Evolutionary conservation across 2,888 invertebrate genomes (phyloP).

Genomic region (Parnassius apollo): DNA sequence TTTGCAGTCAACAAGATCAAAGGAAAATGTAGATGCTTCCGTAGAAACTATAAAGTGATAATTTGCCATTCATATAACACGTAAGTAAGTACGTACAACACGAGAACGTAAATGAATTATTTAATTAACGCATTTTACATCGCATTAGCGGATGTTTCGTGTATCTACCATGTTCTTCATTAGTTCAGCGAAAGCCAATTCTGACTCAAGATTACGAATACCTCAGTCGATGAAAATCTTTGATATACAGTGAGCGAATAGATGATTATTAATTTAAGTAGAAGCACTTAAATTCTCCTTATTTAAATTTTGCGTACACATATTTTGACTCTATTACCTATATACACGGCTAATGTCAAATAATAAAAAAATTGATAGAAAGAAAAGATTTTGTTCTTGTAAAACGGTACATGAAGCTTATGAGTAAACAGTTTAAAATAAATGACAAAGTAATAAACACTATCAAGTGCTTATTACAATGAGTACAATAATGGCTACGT

Average conservation of each 20-base stretch:
- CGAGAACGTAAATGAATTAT: neutral
- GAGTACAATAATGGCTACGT: constrained; percentile 33
- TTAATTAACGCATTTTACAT: constrained; percentile 1
- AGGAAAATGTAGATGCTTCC: constrained; percentile 10
- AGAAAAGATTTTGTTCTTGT: no score
- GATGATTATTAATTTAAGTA: no score
- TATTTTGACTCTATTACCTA: no score
- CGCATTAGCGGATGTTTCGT: constrained; percentile 15
- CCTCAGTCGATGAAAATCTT: constrained; percentile 17
- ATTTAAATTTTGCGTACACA: no score
- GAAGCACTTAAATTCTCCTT: no score
- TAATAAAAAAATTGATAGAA: no score
- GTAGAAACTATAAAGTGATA: constrained; percentile 2
- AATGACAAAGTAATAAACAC: constrained; percentile 21
- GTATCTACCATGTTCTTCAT: neutral
- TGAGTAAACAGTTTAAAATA: constrained; percentile 2
- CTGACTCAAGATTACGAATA: constrained; percentile 7
- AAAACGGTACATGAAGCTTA: neutral
- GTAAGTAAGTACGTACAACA: no score
- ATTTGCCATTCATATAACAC: constrained; percentile 4
- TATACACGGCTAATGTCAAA: no score
- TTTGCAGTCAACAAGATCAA: constrained; percentile 14
- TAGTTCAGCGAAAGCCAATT: constrained; percentile 3
- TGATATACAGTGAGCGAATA: neutral
- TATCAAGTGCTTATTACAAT: constrained; percentile 39